These are phyloP conservation scores for Crotalus helleri DNA, from an alignment of 2,113 vertebrate species.

Conservation along the genomic window DNA sequence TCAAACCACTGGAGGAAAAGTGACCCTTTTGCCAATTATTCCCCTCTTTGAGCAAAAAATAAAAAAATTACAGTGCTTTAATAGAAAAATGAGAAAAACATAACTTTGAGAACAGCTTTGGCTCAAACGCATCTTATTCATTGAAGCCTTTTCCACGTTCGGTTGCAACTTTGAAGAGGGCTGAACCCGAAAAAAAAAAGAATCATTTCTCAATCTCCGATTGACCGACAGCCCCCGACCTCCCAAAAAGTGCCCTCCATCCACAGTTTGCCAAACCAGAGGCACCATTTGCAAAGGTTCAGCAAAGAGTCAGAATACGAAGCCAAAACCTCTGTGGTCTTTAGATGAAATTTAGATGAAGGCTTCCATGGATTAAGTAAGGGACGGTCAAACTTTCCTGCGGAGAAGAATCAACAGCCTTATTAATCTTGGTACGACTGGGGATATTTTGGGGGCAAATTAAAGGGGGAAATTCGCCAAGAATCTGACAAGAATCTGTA, in stretches of 20 bases:
- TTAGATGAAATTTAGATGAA: constrained; percentile 20
- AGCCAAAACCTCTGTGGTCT: constrained; percentile 55
- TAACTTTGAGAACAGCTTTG: constrained; percentile 11
- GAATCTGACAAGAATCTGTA: neutral
- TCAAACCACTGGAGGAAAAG: neutral
- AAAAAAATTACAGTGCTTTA: constrained; percentile 28
- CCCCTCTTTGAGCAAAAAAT: neutral
- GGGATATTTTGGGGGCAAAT: constrained; percentile 23
- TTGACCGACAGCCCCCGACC: neutral
- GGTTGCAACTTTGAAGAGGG: constrained; percentile 28
- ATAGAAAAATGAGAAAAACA: constrained; percentile 57
- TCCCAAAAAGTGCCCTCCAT: constrained; percentile 35
- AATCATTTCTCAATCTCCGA: constrained; percentile 59
- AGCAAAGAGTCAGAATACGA: constrained; percentile 49
- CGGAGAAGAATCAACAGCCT: constrained; percentile 39
- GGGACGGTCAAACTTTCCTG: constrained; percentile 24
- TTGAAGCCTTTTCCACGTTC: constrained; percentile 58
- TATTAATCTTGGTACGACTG: constrained; percentile 35
- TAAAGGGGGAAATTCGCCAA: constrained; percentile 26
- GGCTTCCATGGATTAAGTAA: constrained; percentile 37
- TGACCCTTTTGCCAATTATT: constrained; percentile 25
- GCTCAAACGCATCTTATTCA: constrained; percentile 40
- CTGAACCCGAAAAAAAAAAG: constrained; percentile 17
- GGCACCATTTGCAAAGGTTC: constrained; percentile 37
- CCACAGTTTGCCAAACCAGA: constrained; percentile 62